Evolutionary conservation across 2,797 vertebrate genomes (phyloP), one percentile per base, ranked within the genome.

Genomic region (Chrosomus eos): DNA sequence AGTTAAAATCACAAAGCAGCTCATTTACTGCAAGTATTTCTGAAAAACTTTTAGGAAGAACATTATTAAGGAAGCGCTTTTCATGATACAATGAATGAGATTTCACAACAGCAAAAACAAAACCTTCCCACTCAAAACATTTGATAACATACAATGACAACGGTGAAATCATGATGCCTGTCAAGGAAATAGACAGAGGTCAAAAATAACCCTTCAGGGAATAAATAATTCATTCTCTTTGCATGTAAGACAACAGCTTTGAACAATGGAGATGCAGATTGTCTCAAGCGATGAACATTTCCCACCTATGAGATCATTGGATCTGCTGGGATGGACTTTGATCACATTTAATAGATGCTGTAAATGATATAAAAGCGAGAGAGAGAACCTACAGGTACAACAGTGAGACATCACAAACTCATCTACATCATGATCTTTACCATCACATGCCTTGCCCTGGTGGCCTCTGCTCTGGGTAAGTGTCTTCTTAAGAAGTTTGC

Each of bases 401-500:
- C 64, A 67, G 31, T 2, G 14, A 64, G 28, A 64, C 14, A 73
- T 58, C 33, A 19, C 5, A 73, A 83, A 67, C 33, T 84, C 4
- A 21, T 36, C n/a, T 1, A 73, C 91, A 89, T 88, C 4, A 92
- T 93, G 89, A 90, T 96, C 45, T 95, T 95, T 93, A 76, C 96
- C 48, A 53, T 96, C 75, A 93, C 94, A 86, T 75, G 73, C 48
- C 11, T 75, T 75, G 48, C 73, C 6, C 48, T 75, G 21, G 48
- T 55, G 73, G 73, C 19, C 28, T 75, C 73, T 75, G 73, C 48
- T 55, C 31, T 75, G 73, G 51, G 73, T 75, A 55, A 55, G 31
- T 55, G 21, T 75, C 21, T 55, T 1, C 11, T 75, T 16, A 36
- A 75, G 26, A 62, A 14, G 45, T 73, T 51, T 51, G 5, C 51